phyloP scores from a whole-genome alignment of 2,888 invertebrate species.

The Cinara cedri region DNA sequence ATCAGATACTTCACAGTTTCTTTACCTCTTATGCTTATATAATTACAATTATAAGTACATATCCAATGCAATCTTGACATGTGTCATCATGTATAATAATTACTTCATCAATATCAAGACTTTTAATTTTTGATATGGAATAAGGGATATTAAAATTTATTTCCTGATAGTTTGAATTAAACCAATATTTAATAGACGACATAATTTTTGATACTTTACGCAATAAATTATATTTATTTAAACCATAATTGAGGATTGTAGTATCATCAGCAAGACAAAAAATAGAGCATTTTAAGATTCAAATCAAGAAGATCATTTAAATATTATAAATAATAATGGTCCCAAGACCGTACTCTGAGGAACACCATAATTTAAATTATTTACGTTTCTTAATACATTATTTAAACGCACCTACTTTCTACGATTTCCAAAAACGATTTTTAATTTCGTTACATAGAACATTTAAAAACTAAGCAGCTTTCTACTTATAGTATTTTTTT shows the following conservation, averaged over 20 bases:
- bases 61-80: no score
- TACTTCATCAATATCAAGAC: no score
- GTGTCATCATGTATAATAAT: no score
- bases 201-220: not conserved
- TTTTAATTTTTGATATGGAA: not conserved
- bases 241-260: not conserved
- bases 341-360: not conserved
- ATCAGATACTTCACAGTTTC: slow-evolving; percentile 2
- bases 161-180: not conserved
- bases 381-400: not conserved
- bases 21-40: not conserved
- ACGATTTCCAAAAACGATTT: not conserved
- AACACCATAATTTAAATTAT: not conserved
- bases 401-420: not conserved
- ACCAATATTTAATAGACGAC: not conserved
- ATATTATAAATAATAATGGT: not conserved
- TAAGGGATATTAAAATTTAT: not conserved
- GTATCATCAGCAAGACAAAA: not conserved
- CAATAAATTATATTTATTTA: not conserved
- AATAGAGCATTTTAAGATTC: not conserved
- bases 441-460: no score
- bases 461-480: no score
- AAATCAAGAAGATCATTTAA: not conserved
- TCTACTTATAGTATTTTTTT: no score
- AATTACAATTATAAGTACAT: not conserved